A percentile compares a stretch with the other conserved stretches of the same genome.
Conservation (phyloP, 2,888 invertebrate species). For the Leptopterna dolabrata region DNA sequence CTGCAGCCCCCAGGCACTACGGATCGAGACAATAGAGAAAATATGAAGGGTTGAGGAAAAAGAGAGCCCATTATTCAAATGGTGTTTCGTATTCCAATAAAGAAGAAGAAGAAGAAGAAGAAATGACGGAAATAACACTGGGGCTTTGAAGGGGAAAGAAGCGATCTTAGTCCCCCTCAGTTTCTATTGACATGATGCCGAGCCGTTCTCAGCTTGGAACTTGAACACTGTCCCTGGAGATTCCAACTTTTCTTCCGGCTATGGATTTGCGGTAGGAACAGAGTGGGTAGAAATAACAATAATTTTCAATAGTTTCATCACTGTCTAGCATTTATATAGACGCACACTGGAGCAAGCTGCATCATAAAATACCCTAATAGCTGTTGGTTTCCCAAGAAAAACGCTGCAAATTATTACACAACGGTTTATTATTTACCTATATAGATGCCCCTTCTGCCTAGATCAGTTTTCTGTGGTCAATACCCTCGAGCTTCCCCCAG, state of each 20-base stretch:
- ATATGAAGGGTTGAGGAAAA: constrained; percentile 32
- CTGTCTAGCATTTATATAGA: too few species aligned
- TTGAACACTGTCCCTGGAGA: background rate
- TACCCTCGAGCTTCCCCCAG: too few species aligned
- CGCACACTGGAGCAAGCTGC: too few species aligned
- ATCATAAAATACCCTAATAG: too few species aligned
- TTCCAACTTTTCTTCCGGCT: background rate
- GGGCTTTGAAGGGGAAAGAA: constrained; percentile 31
- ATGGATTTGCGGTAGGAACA: background rate
- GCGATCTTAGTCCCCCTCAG: constrained; percentile 20
- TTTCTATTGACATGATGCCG: background rate
- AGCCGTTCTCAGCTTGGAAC: background rate
- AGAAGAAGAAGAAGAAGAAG: constrained; percentile 9
- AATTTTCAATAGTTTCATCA: too few species aligned
- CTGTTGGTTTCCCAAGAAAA: too few species aligned
- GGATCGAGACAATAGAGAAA: constrained; percentile 51
- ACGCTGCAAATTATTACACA: too few species aligned
- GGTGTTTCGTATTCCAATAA: constrained; percentile 49
- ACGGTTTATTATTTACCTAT: too few species aligned
- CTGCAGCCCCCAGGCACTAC: constrained; percentile 10
- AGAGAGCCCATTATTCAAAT: constrained; percentile 52
- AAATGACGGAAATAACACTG: constrained; percentile 45
- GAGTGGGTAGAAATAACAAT: too few species aligned
- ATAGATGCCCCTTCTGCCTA: too few species aligned
- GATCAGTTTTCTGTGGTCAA: too few species aligned